These are phyloP conservation scores for Scomber scombrus DNA, from an alignment of 2,113 vertebrate species.

Conservation along the genomic window DNA sequence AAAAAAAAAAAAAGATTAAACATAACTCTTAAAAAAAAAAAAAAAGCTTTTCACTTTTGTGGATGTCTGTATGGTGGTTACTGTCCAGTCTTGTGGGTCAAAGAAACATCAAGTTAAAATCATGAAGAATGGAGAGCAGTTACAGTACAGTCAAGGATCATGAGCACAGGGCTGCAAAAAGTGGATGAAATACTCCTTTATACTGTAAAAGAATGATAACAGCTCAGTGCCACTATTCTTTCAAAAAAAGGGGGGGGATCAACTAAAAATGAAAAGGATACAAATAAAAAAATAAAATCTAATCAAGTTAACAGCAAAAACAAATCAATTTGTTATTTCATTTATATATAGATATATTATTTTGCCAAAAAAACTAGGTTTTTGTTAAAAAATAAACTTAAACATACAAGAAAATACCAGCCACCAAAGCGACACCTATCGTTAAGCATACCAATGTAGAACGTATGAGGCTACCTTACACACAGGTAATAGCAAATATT, in stretches of 20 bases:
- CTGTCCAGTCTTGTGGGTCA: slow-evolving; percentile 84
- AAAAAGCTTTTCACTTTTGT: slow-evolving; percentile 86
- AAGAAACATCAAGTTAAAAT: slow-evolving; percentile 81
- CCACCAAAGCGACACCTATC: slow-evolving; percentile 95
- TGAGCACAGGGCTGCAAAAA: slow-evolving; percentile 90
- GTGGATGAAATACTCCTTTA: slow-evolving; percentile 87
- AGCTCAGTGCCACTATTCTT: slow-evolving; percentile 64
- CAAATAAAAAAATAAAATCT: slow-evolving; percentile 53
- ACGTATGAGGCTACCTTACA: slow-evolving; percentile 95
- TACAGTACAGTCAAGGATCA: slow-evolving; percentile 88
- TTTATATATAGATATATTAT: slow-evolving; percentile 87
- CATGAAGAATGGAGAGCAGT: slow-evolving; percentile 40
- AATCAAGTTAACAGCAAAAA: slow-evolving; percentile 77
- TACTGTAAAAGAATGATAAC: slow-evolving; percentile 60
- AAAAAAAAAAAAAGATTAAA: slow-evolving; percentile 95
- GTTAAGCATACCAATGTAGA: slow-evolving; percentile 94
- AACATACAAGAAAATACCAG: slow-evolving; percentile 85
- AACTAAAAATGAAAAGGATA: slow-evolving; percentile 22
- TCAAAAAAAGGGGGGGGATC: slow-evolving; percentile 44
- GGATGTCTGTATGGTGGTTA: slow-evolving; percentile 73
- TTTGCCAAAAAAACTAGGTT: slow-evolving; percentile 90
- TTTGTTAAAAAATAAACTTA: slow-evolving; percentile 83
- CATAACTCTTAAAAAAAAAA: slow-evolving; percentile 83
- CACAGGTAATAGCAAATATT: slow-evolving; percentile 91
- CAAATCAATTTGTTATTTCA: slow-evolving; percentile 68